A percentile compares a stretch with the other conserved stretches of the same genome.
Evolutionary conservation across 1,140 invertebrate species (phyloP).

Genomic region (Eupristina koningsbergeri): DNA sequence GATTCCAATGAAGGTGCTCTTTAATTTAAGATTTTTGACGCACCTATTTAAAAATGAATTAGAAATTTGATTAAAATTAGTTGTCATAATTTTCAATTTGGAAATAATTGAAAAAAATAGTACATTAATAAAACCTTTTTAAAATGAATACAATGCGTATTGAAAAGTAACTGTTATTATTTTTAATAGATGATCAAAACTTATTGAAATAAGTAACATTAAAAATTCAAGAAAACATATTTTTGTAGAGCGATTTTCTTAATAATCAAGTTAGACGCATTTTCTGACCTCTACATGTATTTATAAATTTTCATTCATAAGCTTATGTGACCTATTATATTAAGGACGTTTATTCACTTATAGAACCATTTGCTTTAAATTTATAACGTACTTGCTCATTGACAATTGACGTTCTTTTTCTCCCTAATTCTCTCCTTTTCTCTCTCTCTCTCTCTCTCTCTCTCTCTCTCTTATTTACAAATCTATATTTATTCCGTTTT

Average conservation of each 20-base stretch:
- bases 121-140: too few relatives aligned
- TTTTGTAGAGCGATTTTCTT: not conserved
- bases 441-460: not conserved
- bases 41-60: too few relatives aligned
- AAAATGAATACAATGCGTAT: too few relatives aligned
- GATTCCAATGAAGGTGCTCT: too few relatives aligned
- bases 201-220: not conserved
- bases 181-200: too few relatives aligned
- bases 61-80: too few relatives aligned
- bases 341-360: conserved; percentile 52
- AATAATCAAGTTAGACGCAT: conserved; percentile 9
- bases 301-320: conserved; percentile 42
- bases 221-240: not conserved
- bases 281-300: conserved; percentile 43
- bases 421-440: not conserved
- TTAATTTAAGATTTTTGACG: too few relatives aligned
- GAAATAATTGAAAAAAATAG: too few relatives aligned
- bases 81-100: too few relatives aligned
- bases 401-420: not conserved
- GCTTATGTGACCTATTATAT: conserved; percentile 38
- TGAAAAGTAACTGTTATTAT: too few relatives aligned
- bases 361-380: conserved; percentile 42
- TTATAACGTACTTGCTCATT: conserved; percentile 43
- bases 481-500: not conserved
- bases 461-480: not conserved